Base-by-base conservation (phyloP, 2,113 vertebrate species). In the Anarhynchus alexandrinus region DNA sequence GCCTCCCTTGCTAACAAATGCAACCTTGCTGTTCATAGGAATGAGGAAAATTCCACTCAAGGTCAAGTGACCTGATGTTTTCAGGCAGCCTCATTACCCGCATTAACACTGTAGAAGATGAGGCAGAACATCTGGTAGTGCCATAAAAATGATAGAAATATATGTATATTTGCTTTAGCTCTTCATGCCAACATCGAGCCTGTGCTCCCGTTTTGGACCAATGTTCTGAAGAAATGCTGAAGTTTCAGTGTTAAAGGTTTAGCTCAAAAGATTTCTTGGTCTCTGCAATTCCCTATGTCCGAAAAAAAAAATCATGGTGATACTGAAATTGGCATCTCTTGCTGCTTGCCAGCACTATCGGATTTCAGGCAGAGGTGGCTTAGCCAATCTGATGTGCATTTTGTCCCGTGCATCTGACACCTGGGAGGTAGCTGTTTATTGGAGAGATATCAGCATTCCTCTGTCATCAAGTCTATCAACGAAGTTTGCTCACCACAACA, bases 61-160 rank as follows among this genome's bases (percentile, higher is more conserved):
- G 95, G 96, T 97, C 95, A 95, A 96, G 93, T 61, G 86, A 95
- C 78, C 93, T 92, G 55, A 96, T 82, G 58, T 91, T 97, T 96
- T 58, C 84, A 94, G 83, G 86, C 81, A 96, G 91, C 88, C 87
- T 97, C 91, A 95, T 96, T 96, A 95, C 85, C 78, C 88, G 77
- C 23, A 88, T 90, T 87, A 95, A 54, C 43, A 30, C 45, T 66
- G 45, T 58, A 80, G 91, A 97, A 95, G 77, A 94, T 18, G 73
- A 95, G 47, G 86, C 70, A 92, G 86, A 96, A 93, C 96, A 97
- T 95, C 93, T 94, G 94, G 79, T 93, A 83, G 79, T 93, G 81
- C 79, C 92, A 94, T 93, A 95, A 94, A 95, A 93, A 26, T 83
- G 57, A 92, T 29, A 81, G 62, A 98, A 96, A 91, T 78, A 11